Percentiles rank a stretch among this genome's conserved stretches.
These are phyloP conservation scores for Fistularia commersonii DNA, from an alignment of 2,797 vertebrate genomes.

Conservation along the genomic window DNA sequence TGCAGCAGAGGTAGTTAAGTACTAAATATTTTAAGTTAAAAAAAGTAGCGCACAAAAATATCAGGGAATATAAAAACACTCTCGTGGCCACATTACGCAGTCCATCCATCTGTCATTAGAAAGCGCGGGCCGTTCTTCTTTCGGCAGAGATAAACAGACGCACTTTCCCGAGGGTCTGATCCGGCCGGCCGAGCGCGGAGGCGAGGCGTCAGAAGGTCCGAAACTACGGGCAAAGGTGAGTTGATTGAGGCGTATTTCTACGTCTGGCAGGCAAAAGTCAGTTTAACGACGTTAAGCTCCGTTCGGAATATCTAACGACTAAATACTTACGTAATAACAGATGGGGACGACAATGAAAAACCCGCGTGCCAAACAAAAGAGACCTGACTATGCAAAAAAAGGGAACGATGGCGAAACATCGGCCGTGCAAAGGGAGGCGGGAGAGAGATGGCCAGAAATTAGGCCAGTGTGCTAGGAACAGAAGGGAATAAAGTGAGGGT, in stretches of 20 bases:
- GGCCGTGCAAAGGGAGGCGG: constrained; percentile 39
- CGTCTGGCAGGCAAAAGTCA: constrained; percentile 46
- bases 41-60: too few species aligned
- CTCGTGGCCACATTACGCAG: constrained; percentile 16
- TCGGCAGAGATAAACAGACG: constrained; percentile 55
- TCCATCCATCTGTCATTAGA: constrained; percentile 31
- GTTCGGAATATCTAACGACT: constrained; percentile 32
- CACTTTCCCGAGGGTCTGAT: constrained; percentile 44
- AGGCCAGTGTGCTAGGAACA: constrained; percentile 60
- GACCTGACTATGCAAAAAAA: constrained; percentile 44
- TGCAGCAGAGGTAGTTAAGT: too few species aligned
- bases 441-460: constrained; percentile 45
- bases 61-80: too few species aligned
- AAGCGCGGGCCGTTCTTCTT: constrained; percentile 5
- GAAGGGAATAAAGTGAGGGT: constrained; percentile 47
- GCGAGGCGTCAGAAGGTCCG: constrained; percentile 61
- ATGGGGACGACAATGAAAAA: constrained; percentile 12
- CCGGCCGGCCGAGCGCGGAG: constrained; percentile 43
- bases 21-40: too few species aligned
- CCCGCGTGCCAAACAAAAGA: constrained; percentile 11
- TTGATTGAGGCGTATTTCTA: constrained; percentile 55
- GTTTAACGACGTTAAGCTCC: constrained; percentile 22
- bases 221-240: constrained; percentile 52
- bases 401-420: constrained; percentile 42
- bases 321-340: background rate